Percentiles rank a stretch among this genome's conserved stretches.
Conservation (phyloP, 2,888 invertebrate species). For the Anodontia alba region DNA sequence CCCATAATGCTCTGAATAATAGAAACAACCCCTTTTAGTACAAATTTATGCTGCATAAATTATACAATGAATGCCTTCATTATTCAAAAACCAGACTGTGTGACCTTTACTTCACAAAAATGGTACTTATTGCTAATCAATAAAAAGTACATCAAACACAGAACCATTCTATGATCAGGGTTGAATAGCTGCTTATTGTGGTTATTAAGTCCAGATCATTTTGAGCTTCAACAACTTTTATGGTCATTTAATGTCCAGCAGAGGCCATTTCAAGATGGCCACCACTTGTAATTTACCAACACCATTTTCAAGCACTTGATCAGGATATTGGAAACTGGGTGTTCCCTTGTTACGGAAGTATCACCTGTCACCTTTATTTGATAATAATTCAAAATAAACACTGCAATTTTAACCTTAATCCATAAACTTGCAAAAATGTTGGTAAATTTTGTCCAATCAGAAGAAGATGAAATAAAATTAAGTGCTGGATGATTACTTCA, state of each 20-base stretch:
- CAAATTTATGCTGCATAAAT: conserved; percentile 1
- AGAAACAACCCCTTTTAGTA: not conserved
- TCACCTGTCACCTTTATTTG: conserved; percentile 41
- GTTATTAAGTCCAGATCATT: conserved; percentile 27
- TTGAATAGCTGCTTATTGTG: conserved; percentile 1
- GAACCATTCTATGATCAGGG: conserved; percentile 32
- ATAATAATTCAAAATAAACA: not conserved
- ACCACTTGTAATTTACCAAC: conserved; percentile 34
- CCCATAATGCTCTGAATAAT: too few relatives aligned
- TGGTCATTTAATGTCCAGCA: conserved; percentile 39
- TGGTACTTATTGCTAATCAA: not conserved
- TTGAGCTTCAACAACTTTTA: conserved; percentile 37
- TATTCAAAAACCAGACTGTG: conserved; percentile 2
- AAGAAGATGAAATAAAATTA: not conserved
- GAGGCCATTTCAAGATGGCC: conserved; percentile 26
- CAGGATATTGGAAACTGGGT: conserved; percentile 20
- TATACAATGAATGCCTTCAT: not conserved
- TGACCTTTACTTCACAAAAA: not conserved
- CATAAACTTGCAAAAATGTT: conserved; percentile 29
- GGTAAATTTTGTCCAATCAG: not conserved
- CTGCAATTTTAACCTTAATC: conserved; percentile 23
- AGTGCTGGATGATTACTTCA: not conserved
- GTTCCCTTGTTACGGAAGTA: conserved; percentile 27
- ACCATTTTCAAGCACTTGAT: not conserved
- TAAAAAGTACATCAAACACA: conserved; percentile 19